Base-by-base conservation (phyloP, 2,888 invertebrate genomes). In the Mythimna impura region DNA sequence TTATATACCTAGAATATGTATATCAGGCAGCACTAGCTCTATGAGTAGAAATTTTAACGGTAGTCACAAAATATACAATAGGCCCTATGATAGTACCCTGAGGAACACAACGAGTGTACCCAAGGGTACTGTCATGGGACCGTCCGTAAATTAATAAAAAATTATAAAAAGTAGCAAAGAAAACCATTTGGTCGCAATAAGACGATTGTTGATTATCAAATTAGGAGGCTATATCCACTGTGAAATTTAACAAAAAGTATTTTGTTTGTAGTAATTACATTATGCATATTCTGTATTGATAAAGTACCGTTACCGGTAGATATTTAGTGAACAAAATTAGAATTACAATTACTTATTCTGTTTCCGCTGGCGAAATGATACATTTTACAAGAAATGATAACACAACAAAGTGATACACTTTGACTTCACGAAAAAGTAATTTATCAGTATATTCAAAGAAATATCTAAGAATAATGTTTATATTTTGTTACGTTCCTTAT, bases 391-490 rank as follows among this genome's bases (percentile, higher is more conserved):
- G 57, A 75, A 58, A 36, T 50, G n/a, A 71, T 54, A 40, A 71
- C 30, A 30, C 25, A 30, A 60, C 25, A 61, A 22, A 25, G 1
- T 20, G 64, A 78, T 70, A 65, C 36, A 61, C 64, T 65, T 22
- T 74, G 66, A 66, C 52, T 47, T 61, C 55, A 30, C 52, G 30
- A 80, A 72, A 76, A 80, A 43, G 5, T 60, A 50, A 50, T 61
- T 61, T 52, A 76, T 60, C 25, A 25, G 34, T n/a, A 47, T 6
- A 1, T 14, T 25, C 52, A 40, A 67, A 7, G 12, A 5, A 36
- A 20, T 25, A 25, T 36, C 7, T 14, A 71, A 12, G 14, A 22
- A 36, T 8, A 36, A 55, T 10, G 6, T 6, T n/a, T 20, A n/a
- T 14, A 22, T 40, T n/a, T 61, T 17, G 10, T 25, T 6, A 10